Percentiles rank a stretch among this genome's conserved stretches.
These are phyloP conservation scores for Dynastes hyllus DNA, from an alignment of 2,888 invertebrate genomes.

Conservation along the genomic window DNA sequence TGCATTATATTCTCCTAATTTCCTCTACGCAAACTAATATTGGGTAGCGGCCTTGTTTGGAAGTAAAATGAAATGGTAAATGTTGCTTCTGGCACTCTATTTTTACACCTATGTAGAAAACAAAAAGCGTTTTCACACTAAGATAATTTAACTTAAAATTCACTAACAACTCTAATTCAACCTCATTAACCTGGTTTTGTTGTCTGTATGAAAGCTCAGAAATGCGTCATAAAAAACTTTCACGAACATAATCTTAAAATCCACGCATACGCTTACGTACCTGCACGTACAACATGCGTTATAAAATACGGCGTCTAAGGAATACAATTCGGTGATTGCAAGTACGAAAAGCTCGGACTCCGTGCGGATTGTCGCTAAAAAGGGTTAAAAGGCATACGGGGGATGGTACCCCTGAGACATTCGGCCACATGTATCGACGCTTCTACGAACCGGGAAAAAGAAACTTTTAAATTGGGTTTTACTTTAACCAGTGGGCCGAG, in stretches of 20 bases:
- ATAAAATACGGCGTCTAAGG: conserved; percentile 18
- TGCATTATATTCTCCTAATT: too few relatives aligned
- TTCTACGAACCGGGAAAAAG: conserved; percentile 8
- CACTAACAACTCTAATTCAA: neutral
- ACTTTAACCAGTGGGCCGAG: conserved; percentile 34
- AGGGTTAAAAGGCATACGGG: conserved; percentile 31
- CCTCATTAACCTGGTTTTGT: neutral
- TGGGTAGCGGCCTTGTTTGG: too few relatives aligned
- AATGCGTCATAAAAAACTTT: neutral
- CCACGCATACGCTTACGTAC: neutral
- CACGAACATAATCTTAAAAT: conserved; percentile 19
- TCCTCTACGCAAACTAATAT: too few relatives aligned
- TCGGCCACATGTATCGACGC: conserved; percentile 35
- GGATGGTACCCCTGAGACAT: conserved; percentile 29
- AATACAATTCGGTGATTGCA: conserved; percentile 16
- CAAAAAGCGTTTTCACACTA: neutral
- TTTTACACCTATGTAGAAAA: neutral
- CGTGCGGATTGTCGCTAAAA: neutral
- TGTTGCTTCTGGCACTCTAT: too few relatives aligned
- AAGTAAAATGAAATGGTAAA: too few relatives aligned
- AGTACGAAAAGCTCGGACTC: neutral
- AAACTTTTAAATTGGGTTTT: conserved; percentile 42
- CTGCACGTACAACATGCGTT: neutral
- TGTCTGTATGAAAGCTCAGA: neutral
- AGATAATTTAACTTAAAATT: neutral